Evolutionary conservation across 2,797 vertebrate species (phyloP).

Genomic region (Graptemys geographica): DNA sequence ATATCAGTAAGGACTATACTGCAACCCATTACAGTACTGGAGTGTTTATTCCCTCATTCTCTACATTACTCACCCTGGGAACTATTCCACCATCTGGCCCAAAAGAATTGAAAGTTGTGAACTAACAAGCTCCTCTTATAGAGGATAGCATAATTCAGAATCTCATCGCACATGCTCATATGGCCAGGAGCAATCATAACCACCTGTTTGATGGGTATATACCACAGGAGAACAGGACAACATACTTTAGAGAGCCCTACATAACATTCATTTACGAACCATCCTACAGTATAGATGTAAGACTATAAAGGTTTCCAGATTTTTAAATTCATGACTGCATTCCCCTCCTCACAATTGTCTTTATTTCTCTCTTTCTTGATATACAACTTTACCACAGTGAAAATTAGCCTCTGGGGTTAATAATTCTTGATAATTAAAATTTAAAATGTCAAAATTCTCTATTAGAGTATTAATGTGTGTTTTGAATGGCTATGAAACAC

Average conservation of each 20-base stretch:
- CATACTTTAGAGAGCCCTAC: rapidly evolving
- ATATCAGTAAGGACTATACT: neutral
- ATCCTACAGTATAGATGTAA: neutral
- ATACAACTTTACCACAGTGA: neutral
- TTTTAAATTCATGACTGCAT: neutral
- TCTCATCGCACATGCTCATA: neutral
- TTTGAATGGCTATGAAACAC: conserved; percentile 40
- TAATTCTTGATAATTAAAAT: conserved; percentile 21
- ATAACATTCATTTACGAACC: neutral
- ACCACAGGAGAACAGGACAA: rapidly evolving
- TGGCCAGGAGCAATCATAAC: neutral
- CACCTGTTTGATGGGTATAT: rapidly evolving
- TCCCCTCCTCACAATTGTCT: neutral
- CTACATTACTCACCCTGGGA: neutral
- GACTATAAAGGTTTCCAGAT: rapidly evolving
- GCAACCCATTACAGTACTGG: neutral
- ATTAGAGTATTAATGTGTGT: conserved; percentile 3
- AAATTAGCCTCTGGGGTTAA: conserved; percentile 2
- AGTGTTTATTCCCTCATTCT: neutral
- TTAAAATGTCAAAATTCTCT: conserved; percentile 23
- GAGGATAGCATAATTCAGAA: neutral
- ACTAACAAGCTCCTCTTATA: neutral
- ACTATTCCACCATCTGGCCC: rapidly evolving
- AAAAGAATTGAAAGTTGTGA: neutral
- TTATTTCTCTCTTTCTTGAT: neutral